A percentile compares a stretch with the other conserved stretches of the same genome.
Conservation (phyloP, 1,140 invertebrate species). For the Bombyx mandarina region DNA sequence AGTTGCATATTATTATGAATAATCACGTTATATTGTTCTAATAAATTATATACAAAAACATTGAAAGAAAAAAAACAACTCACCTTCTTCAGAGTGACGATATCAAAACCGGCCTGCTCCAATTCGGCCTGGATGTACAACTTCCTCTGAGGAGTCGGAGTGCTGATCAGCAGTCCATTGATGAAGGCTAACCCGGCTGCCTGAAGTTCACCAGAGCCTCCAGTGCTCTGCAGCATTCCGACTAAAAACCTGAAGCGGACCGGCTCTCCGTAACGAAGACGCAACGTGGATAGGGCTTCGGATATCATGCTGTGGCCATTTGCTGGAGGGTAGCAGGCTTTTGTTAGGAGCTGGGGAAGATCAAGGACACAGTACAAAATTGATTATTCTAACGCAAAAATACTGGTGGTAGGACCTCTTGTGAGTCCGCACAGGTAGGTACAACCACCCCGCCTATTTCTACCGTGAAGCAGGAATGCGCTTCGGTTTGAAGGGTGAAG, state of each 20-base stretch:
- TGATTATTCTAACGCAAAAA: no score
- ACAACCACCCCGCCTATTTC: no score
- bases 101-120: slow-evolving; percentile 86
- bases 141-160: slow-evolving; percentile 80
- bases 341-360: slow-evolving; percentile 78
- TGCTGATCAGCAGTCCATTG: slow-evolving; percentile 85
- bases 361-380: no score
- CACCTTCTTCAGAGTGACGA: slow-evolving; percentile 77
- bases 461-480: no score
- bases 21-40: no score
- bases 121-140: slow-evolving; percentile 93
- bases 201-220: slow-evolving; percentile 79
- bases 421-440: no score
- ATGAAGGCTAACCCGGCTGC: slow-evolving; percentile 88
- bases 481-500: no score
- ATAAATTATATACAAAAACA: no score
- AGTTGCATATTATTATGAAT: no score
- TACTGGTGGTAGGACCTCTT: no score
- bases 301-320: slow-evolving; percentile 86
- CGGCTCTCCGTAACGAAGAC: slow-evolving; percentile 91
- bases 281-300: slow-evolving; percentile 90
- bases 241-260: slow-evolving; percentile 92
- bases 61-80: neutral
- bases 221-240: slow-evolving; percentile 85
- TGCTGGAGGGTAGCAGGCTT: slow-evolving; percentile 79